These are phyloP conservation scores for Fulmarus glacialis DNA, from an alignment of 2,113 vertebrate species.

Conservation along the genomic window DNA sequence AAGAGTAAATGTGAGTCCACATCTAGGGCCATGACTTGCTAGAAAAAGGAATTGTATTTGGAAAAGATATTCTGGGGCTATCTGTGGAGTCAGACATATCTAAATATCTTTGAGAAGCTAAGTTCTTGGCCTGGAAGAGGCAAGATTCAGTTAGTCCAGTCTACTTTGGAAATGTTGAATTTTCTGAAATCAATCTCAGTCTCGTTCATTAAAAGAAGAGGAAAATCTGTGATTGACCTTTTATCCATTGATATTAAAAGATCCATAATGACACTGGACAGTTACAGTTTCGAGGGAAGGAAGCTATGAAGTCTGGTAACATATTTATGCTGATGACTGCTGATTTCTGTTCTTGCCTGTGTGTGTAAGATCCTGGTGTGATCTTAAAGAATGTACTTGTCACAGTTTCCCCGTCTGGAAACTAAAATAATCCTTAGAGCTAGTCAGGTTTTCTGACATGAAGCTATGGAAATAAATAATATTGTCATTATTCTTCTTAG, in stretches of 20 bases:
- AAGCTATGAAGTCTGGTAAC: background rate
- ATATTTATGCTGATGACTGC: background rate
- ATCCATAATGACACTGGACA: background rate
- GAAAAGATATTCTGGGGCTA: background rate
- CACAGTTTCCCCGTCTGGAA: background rate
- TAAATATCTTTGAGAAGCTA: background rate
- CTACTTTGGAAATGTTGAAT: background rate
- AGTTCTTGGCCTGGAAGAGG: background rate
- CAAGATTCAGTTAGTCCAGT: background rate
- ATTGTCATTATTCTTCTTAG: background rate
- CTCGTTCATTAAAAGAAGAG: background rate
- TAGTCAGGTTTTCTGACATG: slow-evolving; percentile 12
- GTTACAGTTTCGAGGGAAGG: background rate
- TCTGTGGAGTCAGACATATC: background rate
- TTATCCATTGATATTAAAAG: background rate
- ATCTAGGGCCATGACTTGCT: background rate
- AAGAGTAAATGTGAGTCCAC: background rate
- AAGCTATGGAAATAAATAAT: slow-evolving; percentile 23
- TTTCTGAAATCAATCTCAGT: background rate
- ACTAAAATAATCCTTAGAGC: background rate
- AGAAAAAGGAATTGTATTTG: background rate
- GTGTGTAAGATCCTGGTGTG: background rate
- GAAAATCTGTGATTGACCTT: background rate
- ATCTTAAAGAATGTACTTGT: background rate
- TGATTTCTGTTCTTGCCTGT: background rate